Evolutionary conservation across 2,797 vertebrate species (phyloP).

Genomic region (Acrocephalus scirpaceus): DNA sequence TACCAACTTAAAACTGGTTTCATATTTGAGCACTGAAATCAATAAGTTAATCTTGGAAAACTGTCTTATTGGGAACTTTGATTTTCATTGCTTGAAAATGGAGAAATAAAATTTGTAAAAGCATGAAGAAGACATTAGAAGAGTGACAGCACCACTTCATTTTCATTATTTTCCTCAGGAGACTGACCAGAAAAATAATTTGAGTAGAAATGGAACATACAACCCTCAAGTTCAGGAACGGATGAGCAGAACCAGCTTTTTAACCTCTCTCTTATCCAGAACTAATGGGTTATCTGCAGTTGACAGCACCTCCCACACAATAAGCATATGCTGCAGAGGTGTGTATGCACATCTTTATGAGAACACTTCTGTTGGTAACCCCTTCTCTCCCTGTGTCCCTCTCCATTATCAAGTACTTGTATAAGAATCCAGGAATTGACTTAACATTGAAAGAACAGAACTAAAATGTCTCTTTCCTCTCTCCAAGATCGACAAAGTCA

Average conservation of each 20-base stretch:
- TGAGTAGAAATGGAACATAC: background rate
- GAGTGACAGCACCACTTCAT: background rate
- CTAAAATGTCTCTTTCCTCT: background rate
- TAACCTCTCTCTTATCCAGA: background rate
- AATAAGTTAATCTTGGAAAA: background rate
- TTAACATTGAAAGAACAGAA: background rate
- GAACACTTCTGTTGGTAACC: background rate
- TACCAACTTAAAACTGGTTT: background rate
- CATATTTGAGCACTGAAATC: background rate
- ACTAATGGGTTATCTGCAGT: background rate
- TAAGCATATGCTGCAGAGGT: background rate
- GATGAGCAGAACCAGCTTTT: background rate
- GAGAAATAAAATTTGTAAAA: background rate
- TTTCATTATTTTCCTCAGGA: background rate
- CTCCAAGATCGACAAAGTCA: background rate
- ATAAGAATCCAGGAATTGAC: background rate
- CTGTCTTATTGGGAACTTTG: background rate
- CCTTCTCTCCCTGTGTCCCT: background rate
- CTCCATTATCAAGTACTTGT: background rate
- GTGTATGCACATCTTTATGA: background rate
- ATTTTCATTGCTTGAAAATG: background rate
- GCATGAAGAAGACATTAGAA: background rate
- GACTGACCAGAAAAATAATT: background rate
- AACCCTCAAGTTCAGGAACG: background rate
- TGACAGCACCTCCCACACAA: background rate